A percentile compares a stretch with the other conserved stretches of the same genome.
These are phyloP conservation scores for Polypedilum pembai DNA, from an alignment of 1,140 invertebrate genomes.

Conservation along the genomic window DNA sequence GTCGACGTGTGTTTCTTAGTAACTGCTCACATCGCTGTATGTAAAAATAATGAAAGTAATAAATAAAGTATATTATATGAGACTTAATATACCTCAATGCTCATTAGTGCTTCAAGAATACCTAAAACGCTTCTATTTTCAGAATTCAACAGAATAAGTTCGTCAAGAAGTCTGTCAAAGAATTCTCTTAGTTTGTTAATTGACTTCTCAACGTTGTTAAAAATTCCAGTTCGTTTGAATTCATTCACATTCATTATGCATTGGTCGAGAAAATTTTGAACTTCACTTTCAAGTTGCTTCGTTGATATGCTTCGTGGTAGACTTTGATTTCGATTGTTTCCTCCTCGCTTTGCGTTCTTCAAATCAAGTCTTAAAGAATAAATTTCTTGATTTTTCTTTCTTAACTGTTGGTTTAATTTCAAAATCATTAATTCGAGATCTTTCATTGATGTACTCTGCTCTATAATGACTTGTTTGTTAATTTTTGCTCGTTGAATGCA, in stretches of 20 bases:
- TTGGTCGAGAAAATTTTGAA: no score
- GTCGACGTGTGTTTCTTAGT: neutral
- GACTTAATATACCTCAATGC: neutral
- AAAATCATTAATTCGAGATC: no score
- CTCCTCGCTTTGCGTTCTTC: no score
- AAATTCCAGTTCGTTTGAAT: neutral
- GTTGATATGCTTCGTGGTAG: no score
- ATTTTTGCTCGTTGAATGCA: neutral
- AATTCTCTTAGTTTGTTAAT: neutral
- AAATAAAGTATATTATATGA: neutral
- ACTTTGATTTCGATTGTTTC: no score
- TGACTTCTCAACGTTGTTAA: neutral
- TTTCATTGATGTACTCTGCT: neutral
- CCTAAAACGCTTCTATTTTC: neutral
- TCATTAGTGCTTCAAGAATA: neutral
- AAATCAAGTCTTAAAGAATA: no score
- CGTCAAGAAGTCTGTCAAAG: neutral
- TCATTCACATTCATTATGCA: no score
- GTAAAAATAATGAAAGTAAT: neutral
- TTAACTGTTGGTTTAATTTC: no score
- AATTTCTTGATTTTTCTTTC: no score
- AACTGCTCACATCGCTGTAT: neutral
- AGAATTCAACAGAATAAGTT: neutral
- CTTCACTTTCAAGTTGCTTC: no score
- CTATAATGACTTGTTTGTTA: neutral